Conservation (phyloP, 2,797 vertebrate species). For the Poeciliopsis gracilis region DNA sequence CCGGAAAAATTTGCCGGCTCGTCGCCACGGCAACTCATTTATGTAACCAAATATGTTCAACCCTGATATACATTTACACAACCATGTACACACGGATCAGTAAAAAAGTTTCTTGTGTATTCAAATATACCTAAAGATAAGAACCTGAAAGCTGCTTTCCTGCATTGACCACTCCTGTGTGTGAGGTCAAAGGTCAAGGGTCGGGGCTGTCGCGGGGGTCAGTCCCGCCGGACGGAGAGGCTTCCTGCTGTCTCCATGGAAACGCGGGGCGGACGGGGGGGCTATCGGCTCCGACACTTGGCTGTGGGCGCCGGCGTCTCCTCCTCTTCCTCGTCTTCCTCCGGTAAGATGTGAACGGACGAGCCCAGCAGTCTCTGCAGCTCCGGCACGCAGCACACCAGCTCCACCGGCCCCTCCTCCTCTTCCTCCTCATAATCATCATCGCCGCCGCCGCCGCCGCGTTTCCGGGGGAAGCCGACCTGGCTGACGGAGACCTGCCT, state of each 20-base stretch:
- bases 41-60: conserved; percentile 81
- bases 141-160: conserved; percentile 81
- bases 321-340: conserved; percentile 67
- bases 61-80: conserved; percentile 84
- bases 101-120: conserved; percentile 73
- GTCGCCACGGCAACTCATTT: conserved; percentile 74
- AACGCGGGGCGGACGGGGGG: conserved; percentile 37
- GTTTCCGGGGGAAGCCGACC: conserved; percentile 75
- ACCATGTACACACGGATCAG: conserved; percentile 74
- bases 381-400: conserved; percentile 92
- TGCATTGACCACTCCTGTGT: conserved; percentile 64
- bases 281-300: conserved; percentile 75
- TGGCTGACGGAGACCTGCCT: conserved; percentile 92
- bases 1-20: conserved; percentile 55
- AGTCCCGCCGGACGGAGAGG: conserved; percentile 66
- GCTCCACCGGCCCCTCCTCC: conserved; percentile 85
- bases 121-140: conserved; percentile 82
- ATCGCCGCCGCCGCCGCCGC: conserved; percentile 46
- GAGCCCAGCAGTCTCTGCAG: conserved; percentile 93
- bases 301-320: conserved; percentile 40
- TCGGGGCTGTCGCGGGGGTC: conserved; percentile 54
- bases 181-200: conserved; percentile 71
- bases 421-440: conserved; percentile 54
- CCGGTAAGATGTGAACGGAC: conserved; percentile 85
- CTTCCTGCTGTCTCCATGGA: conserved; percentile 70